Base-by-base conservation (phyloP, 23 tunicate species). In the Diplosoma virens region DNA sequence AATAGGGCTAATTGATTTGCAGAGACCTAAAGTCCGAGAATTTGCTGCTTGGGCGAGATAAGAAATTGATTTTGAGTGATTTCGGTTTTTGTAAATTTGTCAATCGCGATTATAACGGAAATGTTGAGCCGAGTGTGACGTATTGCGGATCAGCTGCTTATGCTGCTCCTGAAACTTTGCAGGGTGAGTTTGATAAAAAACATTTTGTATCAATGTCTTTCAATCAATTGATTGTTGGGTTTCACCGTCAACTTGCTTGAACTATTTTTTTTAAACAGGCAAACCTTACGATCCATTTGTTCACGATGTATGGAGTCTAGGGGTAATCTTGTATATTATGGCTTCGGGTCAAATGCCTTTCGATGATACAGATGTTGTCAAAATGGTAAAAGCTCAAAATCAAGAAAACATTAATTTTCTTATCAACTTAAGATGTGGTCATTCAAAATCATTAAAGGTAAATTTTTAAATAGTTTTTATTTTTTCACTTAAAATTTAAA, bases 271-370 rank as follows among this genome's bases (percentile, higher is more conserved):
- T 11, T 16, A 46, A 11, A 16, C 6, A 89, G 97, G 99, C 22
- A 82, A 80, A 32, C 84, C 95, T 3, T 94, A 94, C 73, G 91
- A 94, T 65, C 99, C 99, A 0, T 76, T 95, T 22, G 75, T 87
- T 90, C 95, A 94, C 59, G 99, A 94, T 47, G 79, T 84, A 58
- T 94, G 99, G 99, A 82, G 90, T 47, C 47, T 87, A 60, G 99
- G 99, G 29, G 98, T 93, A 3, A 93, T 93, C 31, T 55, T 94
- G 33, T 94, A 82, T 61, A 93, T 93, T 11, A 93, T 93, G 93
- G 68, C 87, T 2, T 94, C 96, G 32, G 99, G 99, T 30, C 90
- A 80, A 61, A 94, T 94, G 99, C 99, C 99, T 4, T 94, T 87
- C 58, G 99, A 94, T 48, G 99, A 94, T 68, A 79, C 95, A 3